A percentile compares a stretch with the other conserved stretches of the same genome.
Conservation (phyloP, 2,888 invertebrate species). For the Aquatica leii region DNA sequence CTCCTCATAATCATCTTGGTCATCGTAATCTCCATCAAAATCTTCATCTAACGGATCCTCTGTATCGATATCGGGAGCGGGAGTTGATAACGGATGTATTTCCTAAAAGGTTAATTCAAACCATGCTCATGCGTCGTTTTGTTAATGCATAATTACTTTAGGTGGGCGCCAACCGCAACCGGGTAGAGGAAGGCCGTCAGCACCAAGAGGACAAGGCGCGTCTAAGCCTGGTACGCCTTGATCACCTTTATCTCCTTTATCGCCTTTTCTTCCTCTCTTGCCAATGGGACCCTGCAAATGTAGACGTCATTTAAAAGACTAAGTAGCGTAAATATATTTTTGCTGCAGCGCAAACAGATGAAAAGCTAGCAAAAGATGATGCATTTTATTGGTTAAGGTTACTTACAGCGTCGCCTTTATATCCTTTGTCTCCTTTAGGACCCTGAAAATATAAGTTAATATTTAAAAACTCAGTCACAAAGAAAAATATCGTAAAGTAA, state of each 20-base stretch:
- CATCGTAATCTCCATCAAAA: constrained; percentile 62
- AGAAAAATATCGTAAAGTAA: constrained; percentile 1
- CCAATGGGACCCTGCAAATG: constrained; percentile 80
- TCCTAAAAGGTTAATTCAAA: constrained; percentile 49
- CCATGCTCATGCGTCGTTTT: constrained; percentile 28
- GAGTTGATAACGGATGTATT: constrained; percentile 53
- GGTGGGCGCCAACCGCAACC: constrained; percentile 95
- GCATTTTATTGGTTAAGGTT: constrained; percentile 27
- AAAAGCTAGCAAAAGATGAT: constrained; percentile 7
- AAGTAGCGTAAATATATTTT: not conserved
- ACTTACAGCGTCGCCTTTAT: constrained; percentile 85
- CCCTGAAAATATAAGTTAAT: constrained; percentile 68
- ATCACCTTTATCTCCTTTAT: constrained; percentile 92
- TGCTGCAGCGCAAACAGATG: constrained; percentile 20
- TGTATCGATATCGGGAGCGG: constrained; percentile 66
- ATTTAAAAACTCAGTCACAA: constrained; percentile 21
- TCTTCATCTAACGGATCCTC: constrained; percentile 58
- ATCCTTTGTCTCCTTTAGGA: constrained; percentile 89
- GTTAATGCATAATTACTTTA: constrained; percentile 68
- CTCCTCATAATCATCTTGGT: constrained; percentile 69
- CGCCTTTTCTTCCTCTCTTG: constrained; percentile 90
- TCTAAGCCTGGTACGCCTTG: constrained; percentile 97
- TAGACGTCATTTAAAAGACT: constrained; percentile 5
- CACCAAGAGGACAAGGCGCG: constrained; percentile 97
- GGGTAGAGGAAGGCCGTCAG: constrained; percentile 94